A percentile compares a stretch with the other conserved stretches of the same genome.
Evolutionary conservation across 2,888 invertebrate species (phyloP).

Genomic region (Vanessa cardui): DNA sequence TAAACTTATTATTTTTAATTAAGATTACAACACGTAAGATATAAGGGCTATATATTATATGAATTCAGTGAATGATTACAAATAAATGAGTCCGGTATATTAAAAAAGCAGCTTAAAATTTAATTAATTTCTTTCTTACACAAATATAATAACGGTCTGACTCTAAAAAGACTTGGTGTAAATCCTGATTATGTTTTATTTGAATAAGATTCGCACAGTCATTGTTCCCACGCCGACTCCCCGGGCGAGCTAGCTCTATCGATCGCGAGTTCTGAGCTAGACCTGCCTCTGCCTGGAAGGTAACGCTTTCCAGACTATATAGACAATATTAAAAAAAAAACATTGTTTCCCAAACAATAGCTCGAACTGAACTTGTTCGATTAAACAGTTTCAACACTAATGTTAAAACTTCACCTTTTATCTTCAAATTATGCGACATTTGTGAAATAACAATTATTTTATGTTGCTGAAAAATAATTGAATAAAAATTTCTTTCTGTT

Average conservation of each 20-base stretch:
- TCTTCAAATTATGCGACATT: too few species aligned
- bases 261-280: slow-evolving; percentile 29
- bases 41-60: too few species aligned
- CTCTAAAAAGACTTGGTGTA: background rate
- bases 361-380: background rate
- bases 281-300: slow-evolving; percentile 15
- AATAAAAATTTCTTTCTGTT: too few species aligned
- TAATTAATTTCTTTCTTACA: too few species aligned
- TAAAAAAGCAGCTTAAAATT: too few species aligned
- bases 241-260: slow-evolving; percentile 28
- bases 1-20: too few species aligned
- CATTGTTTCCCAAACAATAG: background rate
- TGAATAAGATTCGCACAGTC: slow-evolving; percentile 15
- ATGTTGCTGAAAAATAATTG: too few species aligned
- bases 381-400: background rate
- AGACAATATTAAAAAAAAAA: background rate
- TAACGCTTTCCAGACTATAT: background rate
- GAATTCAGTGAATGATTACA: too few species aligned
- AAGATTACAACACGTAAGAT: too few species aligned
- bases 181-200: slow-evolving; percentile 1
- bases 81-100: too few species aligned
- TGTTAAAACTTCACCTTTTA: too few species aligned
- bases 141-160: background rate
- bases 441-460: too few species aligned
- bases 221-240: slow-evolving; percentile 23